phyloP scores from a whole-genome alignment of 1,140 invertebrate genomes.

The Glossosoma conforme region DNA sequence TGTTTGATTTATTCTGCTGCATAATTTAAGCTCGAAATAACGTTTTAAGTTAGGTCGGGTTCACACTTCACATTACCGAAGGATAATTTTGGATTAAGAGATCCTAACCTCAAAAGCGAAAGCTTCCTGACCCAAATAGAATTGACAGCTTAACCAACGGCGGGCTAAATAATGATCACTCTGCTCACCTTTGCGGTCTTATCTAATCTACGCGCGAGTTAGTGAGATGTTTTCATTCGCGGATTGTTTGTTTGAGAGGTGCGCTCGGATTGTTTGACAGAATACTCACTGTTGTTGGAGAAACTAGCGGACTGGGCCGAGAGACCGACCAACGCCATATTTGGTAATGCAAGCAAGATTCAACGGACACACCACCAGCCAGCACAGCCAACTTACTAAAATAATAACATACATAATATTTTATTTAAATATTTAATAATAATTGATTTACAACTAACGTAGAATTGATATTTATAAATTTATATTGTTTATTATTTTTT shows the following conservation, averaged over 20 bases:
- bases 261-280: conserved; percentile 18
- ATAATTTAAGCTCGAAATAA: too few species aligned
- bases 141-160: conserved; percentile 20
- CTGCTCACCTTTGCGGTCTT: too few species aligned
- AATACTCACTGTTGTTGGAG: conserved; percentile 18
- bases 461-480: too few species aligned
- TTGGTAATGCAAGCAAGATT: conserved; percentile 48
- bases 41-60: too few species aligned
- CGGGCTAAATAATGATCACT: conserved; percentile 9
- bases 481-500: too few species aligned
- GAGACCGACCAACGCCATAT: conserved; percentile 47
- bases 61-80: not conserved
- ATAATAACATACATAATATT: not conserved
- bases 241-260: too few species aligned
- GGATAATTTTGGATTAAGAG: conserved; percentile 5
- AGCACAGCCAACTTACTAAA: too few species aligned
- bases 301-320: conserved; percentile 37
- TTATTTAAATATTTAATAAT: not conserved
- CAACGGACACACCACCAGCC: not conserved
- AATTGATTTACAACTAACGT: too few species aligned
- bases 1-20: too few species aligned
- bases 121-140: conserved; percentile 22
- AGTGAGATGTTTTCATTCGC: too few species aligned
- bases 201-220: not conserved
- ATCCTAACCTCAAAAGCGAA: conserved; percentile 19